These are phyloP conservation scores for Aphidius ervi DNA, from an alignment of 1,140 invertebrate species.

Conservation along the genomic window DNA sequence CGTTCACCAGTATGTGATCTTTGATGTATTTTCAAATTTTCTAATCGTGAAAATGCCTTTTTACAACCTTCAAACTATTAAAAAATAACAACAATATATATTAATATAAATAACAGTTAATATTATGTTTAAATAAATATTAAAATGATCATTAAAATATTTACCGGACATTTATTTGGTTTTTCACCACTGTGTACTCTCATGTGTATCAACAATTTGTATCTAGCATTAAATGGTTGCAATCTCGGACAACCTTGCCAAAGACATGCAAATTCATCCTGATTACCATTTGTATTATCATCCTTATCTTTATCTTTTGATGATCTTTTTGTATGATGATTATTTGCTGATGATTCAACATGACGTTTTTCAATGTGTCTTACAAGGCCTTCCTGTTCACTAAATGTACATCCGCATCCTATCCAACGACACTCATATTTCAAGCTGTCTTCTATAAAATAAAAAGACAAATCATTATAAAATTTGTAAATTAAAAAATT, in stretches of 20 bases:
- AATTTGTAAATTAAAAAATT: background rate
- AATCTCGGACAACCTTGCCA: slow-evolving; percentile 85
- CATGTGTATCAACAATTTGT: slow-evolving; percentile 96
- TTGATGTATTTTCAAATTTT: slow-evolving; percentile 95
- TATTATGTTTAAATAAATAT: slow-evolving; percentile 15
- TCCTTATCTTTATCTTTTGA: slow-evolving; percentile 35
- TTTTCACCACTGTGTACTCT: slow-evolving; percentile 93
- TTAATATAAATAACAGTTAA: slow-evolving; percentile 17
- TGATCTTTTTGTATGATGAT: slow-evolving; percentile 32
- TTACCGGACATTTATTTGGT: slow-evolving; percentile 93
- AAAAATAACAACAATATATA: slow-evolving; percentile 22
- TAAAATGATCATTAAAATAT: slow-evolving; percentile 38
- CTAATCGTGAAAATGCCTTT: slow-evolving; percentile 90
- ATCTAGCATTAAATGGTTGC: slow-evolving; percentile 90
- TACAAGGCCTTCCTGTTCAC: slow-evolving; percentile 75
- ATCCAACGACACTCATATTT: slow-evolving; percentile 74
- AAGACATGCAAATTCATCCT: slow-evolving; percentile 86
- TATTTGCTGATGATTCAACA: slow-evolving; percentile 63
- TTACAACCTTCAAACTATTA: slow-evolving; percentile 85
- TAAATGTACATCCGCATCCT: slow-evolving; percentile 75
- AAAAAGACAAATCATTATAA: background rate
- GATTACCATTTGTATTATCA: slow-evolving; percentile 19
- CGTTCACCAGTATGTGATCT: slow-evolving; percentile 89
- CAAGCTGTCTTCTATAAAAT: slow-evolving; percentile 28
- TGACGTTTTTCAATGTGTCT: slow-evolving; percentile 88